Evolutionary conservation across 2,888 invertebrate genomes (phyloP).

Genomic region (Malthinus seriepunctatus): DNA sequence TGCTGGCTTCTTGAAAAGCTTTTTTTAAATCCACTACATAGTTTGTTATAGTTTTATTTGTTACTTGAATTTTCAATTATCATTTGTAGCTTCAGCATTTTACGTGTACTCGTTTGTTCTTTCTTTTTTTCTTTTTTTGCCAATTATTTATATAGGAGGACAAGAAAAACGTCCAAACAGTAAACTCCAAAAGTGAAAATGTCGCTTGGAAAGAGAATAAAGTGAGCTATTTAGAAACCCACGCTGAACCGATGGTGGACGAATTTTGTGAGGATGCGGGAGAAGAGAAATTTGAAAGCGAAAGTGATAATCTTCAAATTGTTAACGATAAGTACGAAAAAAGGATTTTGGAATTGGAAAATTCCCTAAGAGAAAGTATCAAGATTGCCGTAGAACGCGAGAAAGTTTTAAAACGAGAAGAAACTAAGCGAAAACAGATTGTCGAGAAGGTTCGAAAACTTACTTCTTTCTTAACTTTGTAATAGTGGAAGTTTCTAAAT

Average conservation of each 20-base stretch:
- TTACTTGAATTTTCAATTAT: conserved; percentile 36
- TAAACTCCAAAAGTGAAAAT: neutral
- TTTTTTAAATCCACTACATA: conserved; percentile 69
- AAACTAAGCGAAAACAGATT: conserved; percentile 64
- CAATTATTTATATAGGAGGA: conserved; percentile 1
- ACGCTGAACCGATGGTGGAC: too few species aligned
- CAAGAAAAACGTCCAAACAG: neutral
- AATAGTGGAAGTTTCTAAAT: conserved; percentile 24
- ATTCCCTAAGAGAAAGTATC: conserved; percentile 81
- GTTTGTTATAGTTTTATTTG: conserved; percentile 38
- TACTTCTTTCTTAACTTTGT: neutral
- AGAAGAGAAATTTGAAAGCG: conserved; percentile 57
- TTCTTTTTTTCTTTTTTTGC: conserved; percentile 9
- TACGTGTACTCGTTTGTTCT: neutral
- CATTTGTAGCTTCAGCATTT: conserved; percentile 22
- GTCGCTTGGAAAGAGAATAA: neutral
- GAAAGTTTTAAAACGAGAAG: conserved; percentile 66
- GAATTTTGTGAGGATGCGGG: conserved; percentile 47
- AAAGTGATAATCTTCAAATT: conserved; percentile 61
- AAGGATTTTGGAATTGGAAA: conserved; percentile 69
- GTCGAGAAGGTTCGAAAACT: conserved; percentile 62
- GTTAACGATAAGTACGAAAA: conserved; percentile 65
- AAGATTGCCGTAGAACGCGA: conserved; percentile 71
- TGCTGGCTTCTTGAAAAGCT: conserved; percentile 93
- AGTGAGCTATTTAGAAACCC: too few species aligned